Evolutionary conservation across 2,113 vertebrate species (phyloP).

Genomic region (Grammomys dolichurus): DNA sequence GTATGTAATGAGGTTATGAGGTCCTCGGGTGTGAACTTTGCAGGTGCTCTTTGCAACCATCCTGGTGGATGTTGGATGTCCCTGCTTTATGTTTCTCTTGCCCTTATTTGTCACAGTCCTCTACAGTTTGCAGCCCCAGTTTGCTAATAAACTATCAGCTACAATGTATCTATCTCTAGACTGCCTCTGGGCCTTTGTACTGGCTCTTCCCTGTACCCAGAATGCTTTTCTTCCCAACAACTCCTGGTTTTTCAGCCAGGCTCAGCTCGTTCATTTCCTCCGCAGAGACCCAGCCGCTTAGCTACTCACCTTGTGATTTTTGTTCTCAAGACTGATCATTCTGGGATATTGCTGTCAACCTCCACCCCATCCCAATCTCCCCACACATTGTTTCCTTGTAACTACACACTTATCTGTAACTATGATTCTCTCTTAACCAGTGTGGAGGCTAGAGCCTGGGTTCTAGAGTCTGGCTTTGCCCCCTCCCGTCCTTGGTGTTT

Average conservation of each 20-base stretch:
- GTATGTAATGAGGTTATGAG: not conserved
- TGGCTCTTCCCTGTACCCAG: too few relatives aligned
- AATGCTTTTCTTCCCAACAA: not conserved
- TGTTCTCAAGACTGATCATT: not conserved
- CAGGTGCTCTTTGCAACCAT: not conserved
- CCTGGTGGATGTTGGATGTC: not conserved
- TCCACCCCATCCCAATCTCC: too few relatives aligned
- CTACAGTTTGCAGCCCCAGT: too few relatives aligned
- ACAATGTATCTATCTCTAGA: not conserved
- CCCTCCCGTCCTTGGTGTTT: not conserved
- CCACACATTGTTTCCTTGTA: not conserved
- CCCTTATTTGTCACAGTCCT: not conserved
- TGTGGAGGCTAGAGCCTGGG: not conserved
- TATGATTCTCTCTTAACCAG: too few relatives aligned
- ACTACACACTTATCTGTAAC: not conserved
- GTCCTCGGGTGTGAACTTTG: not conserved
- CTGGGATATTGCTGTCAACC: not conserved
- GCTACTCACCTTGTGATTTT: not conserved
- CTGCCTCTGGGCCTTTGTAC: not conserved
- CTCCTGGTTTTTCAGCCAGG: not conserved
- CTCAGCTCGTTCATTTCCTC: not conserved
- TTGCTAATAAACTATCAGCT: not conserved
- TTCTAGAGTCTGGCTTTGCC: not conserved
- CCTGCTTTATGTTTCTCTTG: not conserved
- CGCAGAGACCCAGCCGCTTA: not conserved